Conservation (phyloP, 2,113 vertebrate genomes). For the Tachycineta bicolor region DNA sequence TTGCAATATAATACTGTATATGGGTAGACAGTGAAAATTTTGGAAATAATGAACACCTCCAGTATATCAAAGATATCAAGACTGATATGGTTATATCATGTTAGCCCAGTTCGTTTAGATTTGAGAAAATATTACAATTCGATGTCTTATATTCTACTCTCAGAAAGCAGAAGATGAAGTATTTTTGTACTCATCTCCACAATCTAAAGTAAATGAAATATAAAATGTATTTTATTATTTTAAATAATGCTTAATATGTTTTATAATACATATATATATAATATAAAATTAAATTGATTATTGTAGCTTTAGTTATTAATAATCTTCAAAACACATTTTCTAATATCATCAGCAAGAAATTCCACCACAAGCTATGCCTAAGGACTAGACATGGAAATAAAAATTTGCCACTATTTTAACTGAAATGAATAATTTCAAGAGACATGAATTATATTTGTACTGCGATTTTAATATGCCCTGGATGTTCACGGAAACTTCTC, state of each 20-base stretch:
- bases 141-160: background rate
- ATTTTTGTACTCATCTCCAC: background rate
- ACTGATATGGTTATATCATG: background rate
- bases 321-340: background rate
- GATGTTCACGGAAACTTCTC: background rate
- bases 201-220: background rate
- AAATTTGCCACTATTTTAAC: background rate
- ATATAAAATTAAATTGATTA: background rate
- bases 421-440: background rate
- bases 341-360: background rate
- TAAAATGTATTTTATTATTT: background rate
- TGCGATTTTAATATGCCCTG: background rate
- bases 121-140: background rate
- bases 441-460: background rate
- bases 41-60: background rate
- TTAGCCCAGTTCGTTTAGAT: background rate
- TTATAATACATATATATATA: background rate
- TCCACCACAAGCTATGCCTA: background rate
- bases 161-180: rapidly evolving
- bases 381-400: background rate
- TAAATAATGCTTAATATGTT: background rate
- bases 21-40: background rate
- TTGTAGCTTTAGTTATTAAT: background rate
- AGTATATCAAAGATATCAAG: background rate
- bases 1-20: background rate